phyloP scores from a whole-genome alignment of 2,797 vertebrate genomes.

The Protosalanx chinensis region DNA sequence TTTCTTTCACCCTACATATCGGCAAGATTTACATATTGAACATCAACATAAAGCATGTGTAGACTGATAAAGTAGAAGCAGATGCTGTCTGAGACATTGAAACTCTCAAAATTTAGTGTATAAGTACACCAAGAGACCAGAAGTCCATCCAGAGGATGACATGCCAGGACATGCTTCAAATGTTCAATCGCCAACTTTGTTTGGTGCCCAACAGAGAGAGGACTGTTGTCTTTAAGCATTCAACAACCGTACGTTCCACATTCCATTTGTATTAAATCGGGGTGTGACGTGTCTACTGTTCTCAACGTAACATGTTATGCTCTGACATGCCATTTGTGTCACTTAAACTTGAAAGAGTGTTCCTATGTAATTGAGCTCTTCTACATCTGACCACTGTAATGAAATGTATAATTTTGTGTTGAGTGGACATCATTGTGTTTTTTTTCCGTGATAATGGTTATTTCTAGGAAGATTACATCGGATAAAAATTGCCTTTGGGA shows the following conservation, averaged over 20 bases:
- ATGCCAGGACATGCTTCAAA: not conserved
- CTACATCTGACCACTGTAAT: conserved; percentile 51
- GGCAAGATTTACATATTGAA: conserved; percentile 30
- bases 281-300: conserved; percentile 13
- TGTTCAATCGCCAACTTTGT: not conserved
- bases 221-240: conserved; percentile 28
- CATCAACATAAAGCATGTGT: conserved; percentile 16
- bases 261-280: conserved; percentile 15
- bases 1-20: conserved; percentile 27
- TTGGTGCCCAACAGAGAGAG: conserved; percentile 21
- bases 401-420: conserved; percentile 39
- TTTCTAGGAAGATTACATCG: conserved; percentile 43
- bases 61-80: not conserved
- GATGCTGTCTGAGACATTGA: not conserved
- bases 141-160: conserved; percentile 1
- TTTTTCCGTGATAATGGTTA: conserved; percentile 24
- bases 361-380: conserved; percentile 46
- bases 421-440: conserved; percentile 39
- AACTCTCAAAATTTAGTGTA: conserved; percentile 1
- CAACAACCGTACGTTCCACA: conserved; percentile 29
- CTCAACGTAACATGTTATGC: conserved; percentile 17
- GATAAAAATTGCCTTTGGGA: conserved; percentile 31
- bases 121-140: conserved; percentile 10
- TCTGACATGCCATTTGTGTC: conserved; percentile 41
- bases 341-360: conserved; percentile 47